A percentile compares a stretch with the other conserved stretches of the same genome.
Evolutionary conservation across 2,113 vertebrate genomes (phyloP).

Genomic region (Brienomyrus brachyistius): DNA sequence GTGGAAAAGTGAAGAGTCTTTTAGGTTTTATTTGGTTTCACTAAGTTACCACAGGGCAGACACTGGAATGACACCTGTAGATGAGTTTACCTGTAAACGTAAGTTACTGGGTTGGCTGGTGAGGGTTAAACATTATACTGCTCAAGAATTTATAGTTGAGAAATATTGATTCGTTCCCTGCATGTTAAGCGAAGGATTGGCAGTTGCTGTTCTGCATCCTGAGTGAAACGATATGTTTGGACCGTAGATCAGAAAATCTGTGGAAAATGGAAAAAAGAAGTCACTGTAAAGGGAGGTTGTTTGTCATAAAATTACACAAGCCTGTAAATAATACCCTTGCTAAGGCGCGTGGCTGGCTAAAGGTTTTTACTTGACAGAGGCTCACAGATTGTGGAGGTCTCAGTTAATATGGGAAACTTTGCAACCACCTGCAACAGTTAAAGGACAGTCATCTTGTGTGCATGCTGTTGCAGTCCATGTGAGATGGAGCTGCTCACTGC

Average conservation of each 20-base stretch:
- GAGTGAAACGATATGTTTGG: not conserved
- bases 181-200: not conserved
- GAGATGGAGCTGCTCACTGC: not conserved
- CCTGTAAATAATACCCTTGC: not conserved
- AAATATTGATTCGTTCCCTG: too few species aligned
- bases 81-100: not conserved
- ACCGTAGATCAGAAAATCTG: not conserved
- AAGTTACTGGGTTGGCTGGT: not conserved
- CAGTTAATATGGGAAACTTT: not conserved
- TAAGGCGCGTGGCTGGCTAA: not conserved
- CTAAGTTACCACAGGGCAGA: not conserved
- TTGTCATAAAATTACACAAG: not conserved
- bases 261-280: not conserved
- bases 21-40: not conserved
- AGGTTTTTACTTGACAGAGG: not conserved
- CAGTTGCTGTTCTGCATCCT: not conserved
- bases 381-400: not conserved
- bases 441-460: not conserved
- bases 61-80: not conserved
- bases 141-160: not conserved
- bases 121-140: not conserved
- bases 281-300: not conserved
- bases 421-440: not conserved
- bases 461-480: not conserved
- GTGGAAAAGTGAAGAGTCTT: not conserved